phyloP scores from a whole-genome alignment of 2,113 vertebrate genomes.

The Oxygymnocypris stewartii region DNA sequence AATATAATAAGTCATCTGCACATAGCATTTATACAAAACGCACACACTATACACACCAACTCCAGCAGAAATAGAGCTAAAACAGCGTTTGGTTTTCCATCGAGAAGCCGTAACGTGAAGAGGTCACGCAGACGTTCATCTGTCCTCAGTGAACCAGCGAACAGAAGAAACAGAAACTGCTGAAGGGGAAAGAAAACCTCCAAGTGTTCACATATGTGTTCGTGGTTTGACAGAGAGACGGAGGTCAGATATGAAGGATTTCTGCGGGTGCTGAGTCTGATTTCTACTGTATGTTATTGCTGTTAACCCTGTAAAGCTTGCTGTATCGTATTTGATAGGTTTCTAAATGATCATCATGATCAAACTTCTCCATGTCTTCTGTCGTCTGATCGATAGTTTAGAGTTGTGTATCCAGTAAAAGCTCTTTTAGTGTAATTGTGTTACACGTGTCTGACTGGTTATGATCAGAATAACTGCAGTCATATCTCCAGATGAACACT shows the following conservation, averaged over 20 bases:
- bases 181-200: conserved; percentile 14
- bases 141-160: conserved; percentile 45
- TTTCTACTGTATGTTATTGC: background rate
- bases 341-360: too few species aligned
- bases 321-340: background rate
- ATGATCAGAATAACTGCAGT: too few species aligned
- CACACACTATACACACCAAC: background rate
- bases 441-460: too few species aligned
- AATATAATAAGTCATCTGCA: background rate
- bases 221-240: conserved; percentile 40
- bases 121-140: conserved; percentile 20
- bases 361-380: too few species aligned
- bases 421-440: too few species aligned
- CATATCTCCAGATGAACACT: too few species aligned
- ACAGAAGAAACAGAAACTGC: conserved; percentile 5
- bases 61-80: background rate
- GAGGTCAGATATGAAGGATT: conserved; percentile 48
- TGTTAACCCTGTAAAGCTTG: background rate
- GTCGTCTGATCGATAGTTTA: too few species aligned
- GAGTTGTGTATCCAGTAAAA: too few species aligned
- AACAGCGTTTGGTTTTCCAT: background rate
- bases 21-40: background rate
- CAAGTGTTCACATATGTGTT: conserved; percentile 45
- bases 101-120: background rate
- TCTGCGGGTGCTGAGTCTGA: conserved; percentile 3